These are phyloP conservation scores for Cerastis leucographa DNA, from an alignment of 2,888 invertebrate genomes.

Conservation along the genomic window DNA sequence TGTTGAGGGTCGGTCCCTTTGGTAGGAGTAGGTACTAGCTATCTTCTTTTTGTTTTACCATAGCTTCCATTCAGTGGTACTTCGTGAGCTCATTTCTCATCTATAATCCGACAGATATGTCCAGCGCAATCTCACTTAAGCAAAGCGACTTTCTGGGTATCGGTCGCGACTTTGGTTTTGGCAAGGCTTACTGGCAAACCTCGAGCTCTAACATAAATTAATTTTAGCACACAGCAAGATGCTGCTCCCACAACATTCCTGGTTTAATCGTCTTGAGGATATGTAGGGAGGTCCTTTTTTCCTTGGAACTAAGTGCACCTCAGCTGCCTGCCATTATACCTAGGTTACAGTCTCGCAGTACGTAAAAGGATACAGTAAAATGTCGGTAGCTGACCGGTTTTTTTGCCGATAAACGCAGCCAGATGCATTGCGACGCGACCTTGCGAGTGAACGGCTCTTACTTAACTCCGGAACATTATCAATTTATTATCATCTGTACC, in stretches of 20 bases:
- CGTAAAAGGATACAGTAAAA: conserved; percentile 37
- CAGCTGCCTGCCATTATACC: conserved; percentile 17
- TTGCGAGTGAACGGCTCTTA: conserved; percentile 67
- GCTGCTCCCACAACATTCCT: background rate
- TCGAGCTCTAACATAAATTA: background rate
- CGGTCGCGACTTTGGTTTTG: background rate
- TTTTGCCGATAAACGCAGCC: conserved; percentile 57
- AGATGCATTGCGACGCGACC: conserved; percentile 62
- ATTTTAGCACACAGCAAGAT: background rate
- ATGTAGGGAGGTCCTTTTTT: background rate
- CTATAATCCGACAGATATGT: background rate
- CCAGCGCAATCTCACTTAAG: background rate
- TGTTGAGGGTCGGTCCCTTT: background rate
- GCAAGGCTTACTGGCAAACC: background rate
- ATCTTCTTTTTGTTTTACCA: background rate
- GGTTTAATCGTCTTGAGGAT: background rate
- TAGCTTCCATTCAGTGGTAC: background rate
- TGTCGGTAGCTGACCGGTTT: conserved; percentile 57
- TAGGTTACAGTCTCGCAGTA: conserved; percentile 23
- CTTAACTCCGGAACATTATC: conserved; percentile 53
- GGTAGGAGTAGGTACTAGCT: background rate
- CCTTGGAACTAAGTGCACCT: background rate
- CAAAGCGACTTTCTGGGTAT: background rate
- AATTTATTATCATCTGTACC: conserved; percentile 35
- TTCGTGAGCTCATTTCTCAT: background rate